Evolutionary conservation across 2,113 vertebrate genomes (phyloP).

Genomic region (Anhinga rufa): DNA sequence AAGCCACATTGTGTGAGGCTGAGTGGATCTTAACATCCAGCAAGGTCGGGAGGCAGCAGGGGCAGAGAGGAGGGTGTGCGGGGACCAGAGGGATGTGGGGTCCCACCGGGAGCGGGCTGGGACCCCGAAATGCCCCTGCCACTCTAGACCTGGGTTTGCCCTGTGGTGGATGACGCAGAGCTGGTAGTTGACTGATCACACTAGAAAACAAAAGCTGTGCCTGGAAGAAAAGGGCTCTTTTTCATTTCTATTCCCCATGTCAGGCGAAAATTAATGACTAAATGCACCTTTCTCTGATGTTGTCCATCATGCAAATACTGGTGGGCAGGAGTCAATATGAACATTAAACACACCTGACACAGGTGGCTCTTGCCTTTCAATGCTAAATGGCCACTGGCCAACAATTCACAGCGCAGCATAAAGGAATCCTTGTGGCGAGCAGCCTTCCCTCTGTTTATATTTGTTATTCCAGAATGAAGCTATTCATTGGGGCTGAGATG

Average conservation of each 20-base stretch:
- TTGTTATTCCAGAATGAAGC: slow-evolving; percentile 43
- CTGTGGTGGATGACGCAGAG: not conserved
- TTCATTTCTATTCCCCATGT: slow-evolving; percentile 41
- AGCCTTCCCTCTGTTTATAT: slow-evolving; percentile 42
- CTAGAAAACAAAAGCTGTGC: slow-evolving; percentile 57
- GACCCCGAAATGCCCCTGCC: not conserved
- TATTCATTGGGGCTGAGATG: not conserved
- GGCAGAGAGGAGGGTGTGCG: not conserved
- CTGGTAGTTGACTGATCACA: slow-evolving; percentile 45
- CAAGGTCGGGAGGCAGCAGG: not conserved
- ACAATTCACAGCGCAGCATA: slow-evolving; percentile 27
- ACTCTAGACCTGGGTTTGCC: not conserved
- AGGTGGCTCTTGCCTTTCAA: slow-evolving; percentile 57
- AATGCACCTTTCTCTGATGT: slow-evolving; percentile 48
- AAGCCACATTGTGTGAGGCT: not conserved
- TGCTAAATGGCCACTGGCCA: slow-evolving; percentile 54
- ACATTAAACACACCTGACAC: slow-evolving; percentile 74
- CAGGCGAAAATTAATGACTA: slow-evolving; percentile 55
- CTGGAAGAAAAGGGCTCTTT: slow-evolving; percentile 22
- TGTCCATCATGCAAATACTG: slow-evolving; percentile 34
- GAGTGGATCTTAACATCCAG: not conserved
- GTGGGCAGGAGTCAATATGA: slow-evolving; percentile 57
- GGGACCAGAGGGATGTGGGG: accelerated
- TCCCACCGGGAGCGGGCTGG: not conserved
- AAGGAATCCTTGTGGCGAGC: slow-evolving; percentile 54